Percentiles rank a stretch among this genome's conserved stretches.
phyloP scores from a whole-genome alignment of 2,888 invertebrate species.

The Cryptus viduatorius region DNA sequence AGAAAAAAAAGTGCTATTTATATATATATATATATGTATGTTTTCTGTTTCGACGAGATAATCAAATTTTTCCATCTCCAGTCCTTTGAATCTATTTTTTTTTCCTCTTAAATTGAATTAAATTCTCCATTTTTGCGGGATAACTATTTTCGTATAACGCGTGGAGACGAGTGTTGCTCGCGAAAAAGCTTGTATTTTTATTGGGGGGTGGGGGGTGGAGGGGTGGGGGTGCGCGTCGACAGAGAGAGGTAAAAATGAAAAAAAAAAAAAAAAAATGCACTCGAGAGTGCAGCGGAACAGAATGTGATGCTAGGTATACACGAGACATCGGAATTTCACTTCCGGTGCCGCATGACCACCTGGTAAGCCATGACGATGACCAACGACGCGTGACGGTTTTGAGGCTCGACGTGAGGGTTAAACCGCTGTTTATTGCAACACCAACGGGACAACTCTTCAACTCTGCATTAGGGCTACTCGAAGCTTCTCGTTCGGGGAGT shows the following conservation, averaged over 20 bases:
- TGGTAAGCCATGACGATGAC: conserved; percentile 73
- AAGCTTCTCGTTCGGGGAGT: conserved; percentile 16
- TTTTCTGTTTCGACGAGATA: neutral
- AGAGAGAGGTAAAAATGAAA: neutral
- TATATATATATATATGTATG: neutral
- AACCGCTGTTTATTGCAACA: conserved; percentile 7
- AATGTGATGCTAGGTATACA: conserved; percentile 10
- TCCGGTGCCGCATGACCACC: conserved; percentile 80
- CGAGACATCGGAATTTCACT: conserved; percentile 79
- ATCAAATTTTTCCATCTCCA: conserved; percentile 41
- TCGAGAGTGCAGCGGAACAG: conserved; percentile 50
- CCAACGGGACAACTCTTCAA: neutral
- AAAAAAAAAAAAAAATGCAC: conserved; percentile 9
- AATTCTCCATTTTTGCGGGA: conserved; percentile 34
- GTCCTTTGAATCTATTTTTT: conserved; percentile 35
- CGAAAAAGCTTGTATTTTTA: conserved; percentile 77
- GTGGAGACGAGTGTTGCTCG: conserved; percentile 62
- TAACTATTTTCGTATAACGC: conserved; percentile 42
- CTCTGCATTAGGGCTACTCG: neutral
- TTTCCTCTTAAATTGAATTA: conserved; percentile 70
- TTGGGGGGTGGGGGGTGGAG: conserved; percentile 62
- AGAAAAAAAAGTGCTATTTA: neutral
- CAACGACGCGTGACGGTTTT: conserved; percentile 66
- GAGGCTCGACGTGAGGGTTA: conserved; percentile 61
- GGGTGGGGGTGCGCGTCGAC: conserved; percentile 13